Conservation (phyloP, 2,797 vertebrate species). For the Hapalemur alaotrensis region DNA sequence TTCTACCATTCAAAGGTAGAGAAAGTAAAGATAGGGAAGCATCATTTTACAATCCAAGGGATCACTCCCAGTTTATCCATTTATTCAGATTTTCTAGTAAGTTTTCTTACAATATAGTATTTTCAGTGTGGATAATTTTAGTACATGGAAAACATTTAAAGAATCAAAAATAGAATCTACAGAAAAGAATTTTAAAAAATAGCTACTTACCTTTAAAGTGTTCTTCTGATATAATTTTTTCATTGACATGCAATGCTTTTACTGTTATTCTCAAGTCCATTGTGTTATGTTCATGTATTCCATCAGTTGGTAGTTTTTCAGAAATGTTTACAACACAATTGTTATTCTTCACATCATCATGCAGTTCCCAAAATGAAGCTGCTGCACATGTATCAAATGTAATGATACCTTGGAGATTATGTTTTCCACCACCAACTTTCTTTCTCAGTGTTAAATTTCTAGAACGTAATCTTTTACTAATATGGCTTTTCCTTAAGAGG, state of each 20-base stretch:
- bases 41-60: background rate
- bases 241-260: background rate
- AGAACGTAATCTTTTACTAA: conserved; percentile 26
- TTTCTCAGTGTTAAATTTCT: conserved; percentile 44
- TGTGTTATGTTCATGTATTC: background rate
- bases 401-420: background rate
- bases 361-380: background rate
- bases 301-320: conserved; percentile 3
- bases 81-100: conserved; percentile 35
- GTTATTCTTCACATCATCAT: background rate
- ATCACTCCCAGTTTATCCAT: background rate
- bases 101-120: background rate
- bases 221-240: background rate
- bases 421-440: conserved; percentile 6
- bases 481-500: background rate
- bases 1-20: background rate
- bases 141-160: background rate
- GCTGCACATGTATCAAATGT: background rate
- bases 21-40: background rate
- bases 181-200: background rate
- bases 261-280: background rate
- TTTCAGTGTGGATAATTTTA: conserved; percentile 8
- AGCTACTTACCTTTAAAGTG: conserved; percentile 48
- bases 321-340: background rate
- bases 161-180: conserved; percentile 20